phyloP scores from a whole-genome alignment of 2,113 vertebrate species.

The Marmota flaviventris region DNA sequence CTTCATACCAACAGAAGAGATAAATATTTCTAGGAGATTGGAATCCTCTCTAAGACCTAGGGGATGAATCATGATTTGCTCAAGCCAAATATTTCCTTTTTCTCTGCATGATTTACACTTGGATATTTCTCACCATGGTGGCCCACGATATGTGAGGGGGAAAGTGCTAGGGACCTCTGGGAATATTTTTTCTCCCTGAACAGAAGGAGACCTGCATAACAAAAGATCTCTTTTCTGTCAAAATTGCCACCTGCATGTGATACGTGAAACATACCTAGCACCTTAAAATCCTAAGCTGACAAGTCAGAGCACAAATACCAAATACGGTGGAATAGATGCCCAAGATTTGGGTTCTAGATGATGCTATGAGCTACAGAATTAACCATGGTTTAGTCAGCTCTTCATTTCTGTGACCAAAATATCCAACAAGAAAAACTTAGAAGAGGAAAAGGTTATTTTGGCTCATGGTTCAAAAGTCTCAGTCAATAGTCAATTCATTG shows the following conservation, averaged over 20 bases:
- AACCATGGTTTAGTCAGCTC: not conserved
- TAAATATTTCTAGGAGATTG: not conserved
- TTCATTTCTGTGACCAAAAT: too few relatives aligned
- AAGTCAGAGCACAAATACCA: not conserved
- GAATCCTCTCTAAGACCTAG: not conserved
- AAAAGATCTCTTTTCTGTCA: not conserved
- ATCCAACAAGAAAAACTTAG: too few relatives aligned
- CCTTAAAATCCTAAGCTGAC: not conserved
- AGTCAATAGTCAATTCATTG: too few relatives aligned
- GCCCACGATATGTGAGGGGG: not conserved
- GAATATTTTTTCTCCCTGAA: constrained; percentile 12
- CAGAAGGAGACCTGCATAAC: not conserved
- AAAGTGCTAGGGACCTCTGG: not conserved
- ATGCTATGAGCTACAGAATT: not conserved
- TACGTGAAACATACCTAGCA: not conserved
- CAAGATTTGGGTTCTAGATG: not conserved
- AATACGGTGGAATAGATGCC: not conserved
- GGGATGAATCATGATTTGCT: not conserved
- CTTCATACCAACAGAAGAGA: not conserved
- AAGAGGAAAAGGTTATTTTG: too few relatives aligned
- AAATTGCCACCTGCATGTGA: not conserved
- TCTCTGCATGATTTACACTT: not conserved
- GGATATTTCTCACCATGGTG: not conserved
- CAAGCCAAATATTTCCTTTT: not conserved
- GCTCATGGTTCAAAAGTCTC: too few relatives aligned